Conservation (phyloP, 2,888 invertebrate genomes). For the Ochropacha duplaris region DNA sequence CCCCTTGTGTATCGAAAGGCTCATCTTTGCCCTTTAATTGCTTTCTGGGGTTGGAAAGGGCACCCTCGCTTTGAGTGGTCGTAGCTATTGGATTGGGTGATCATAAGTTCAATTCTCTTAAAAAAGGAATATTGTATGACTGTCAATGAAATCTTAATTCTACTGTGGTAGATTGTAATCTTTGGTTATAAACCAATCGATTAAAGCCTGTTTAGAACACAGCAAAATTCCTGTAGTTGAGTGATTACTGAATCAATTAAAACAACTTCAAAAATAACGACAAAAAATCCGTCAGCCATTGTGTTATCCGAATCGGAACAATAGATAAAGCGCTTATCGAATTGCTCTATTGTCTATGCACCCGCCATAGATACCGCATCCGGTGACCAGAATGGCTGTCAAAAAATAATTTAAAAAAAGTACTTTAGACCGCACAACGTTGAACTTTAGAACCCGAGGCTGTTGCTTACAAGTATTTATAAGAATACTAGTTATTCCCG, state of each 20-base stretch:
- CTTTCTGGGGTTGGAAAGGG: background rate
- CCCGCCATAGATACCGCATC: conserved; percentile 47
- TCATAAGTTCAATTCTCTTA: background rate
- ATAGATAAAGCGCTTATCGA: conserved; percentile 62
- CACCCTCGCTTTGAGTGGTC: background rate
- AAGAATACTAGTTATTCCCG: too few species aligned
- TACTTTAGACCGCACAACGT: conserved; percentile 2
- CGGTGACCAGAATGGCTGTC: conserved; percentile 38
- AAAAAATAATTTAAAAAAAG: conserved; percentile 19
- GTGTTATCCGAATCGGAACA: conserved; percentile 59
- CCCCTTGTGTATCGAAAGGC: background rate
- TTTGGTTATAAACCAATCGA: too few species aligned
- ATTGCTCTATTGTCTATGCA: conserved; percentile 62
- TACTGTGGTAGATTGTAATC: too few species aligned
- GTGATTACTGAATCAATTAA: background rate
- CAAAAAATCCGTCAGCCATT: conserved; percentile 42
- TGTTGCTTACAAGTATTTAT: too few species aligned
- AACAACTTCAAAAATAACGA: conserved; percentile 28
- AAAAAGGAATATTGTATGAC: background rate
- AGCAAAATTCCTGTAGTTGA: too few species aligned
- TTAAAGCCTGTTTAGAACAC: too few species aligned
- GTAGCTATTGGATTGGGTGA: background rate
- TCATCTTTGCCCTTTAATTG: background rate
- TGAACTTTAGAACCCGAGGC: conserved; percentile 2
- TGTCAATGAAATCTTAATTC: background rate